These are phyloP conservation scores for Agrilus cyanescens DNA, from an alignment of 2,888 invertebrate genomes.

Conservation along the genomic window DNA sequence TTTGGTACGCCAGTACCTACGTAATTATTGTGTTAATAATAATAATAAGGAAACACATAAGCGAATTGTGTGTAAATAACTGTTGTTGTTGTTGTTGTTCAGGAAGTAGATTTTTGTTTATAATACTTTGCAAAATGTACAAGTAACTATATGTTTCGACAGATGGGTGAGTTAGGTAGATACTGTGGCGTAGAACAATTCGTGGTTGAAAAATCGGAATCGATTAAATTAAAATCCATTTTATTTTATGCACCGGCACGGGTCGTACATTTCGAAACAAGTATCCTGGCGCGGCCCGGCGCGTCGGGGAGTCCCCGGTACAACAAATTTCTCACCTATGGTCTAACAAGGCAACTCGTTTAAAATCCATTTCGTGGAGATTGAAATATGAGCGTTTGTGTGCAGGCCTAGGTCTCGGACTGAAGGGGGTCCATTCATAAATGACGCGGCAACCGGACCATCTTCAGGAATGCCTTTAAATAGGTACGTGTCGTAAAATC, in stretches of 20 bases:
- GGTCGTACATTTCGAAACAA: conserved; percentile 19
- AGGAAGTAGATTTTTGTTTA: no score
- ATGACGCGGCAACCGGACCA: conserved; percentile 17
- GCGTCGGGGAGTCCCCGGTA: conserved; percentile 32
- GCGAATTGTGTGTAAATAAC: no score
- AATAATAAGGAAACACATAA: no score
- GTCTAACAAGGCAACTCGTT: conserved; percentile 35
- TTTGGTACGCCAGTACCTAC: no score
- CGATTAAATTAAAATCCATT: no score
- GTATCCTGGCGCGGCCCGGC: conserved; percentile 25
- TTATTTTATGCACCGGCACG: background rate
- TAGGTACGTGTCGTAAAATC: conserved; percentile 16
- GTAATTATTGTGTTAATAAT: no score
- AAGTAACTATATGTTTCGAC: no score
- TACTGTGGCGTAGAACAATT: no score
- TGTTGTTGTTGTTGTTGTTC: no score
- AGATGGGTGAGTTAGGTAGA: no score
- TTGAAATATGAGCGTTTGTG: conserved; percentile 34
- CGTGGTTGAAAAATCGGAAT: no score
- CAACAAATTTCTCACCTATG: conserved; percentile 39
- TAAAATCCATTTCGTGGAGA: conserved; percentile 33
- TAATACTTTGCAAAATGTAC: no score
- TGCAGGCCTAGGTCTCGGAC: conserved; percentile 22
- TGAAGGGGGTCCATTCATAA: conserved; percentile 32
- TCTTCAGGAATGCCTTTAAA: conserved; percentile 19